Percentiles rank a stretch among this genome's conserved stretches.
phyloP scores from a whole-genome alignment of 2,888 invertebrate species.

The Apamea crenata region DNA sequence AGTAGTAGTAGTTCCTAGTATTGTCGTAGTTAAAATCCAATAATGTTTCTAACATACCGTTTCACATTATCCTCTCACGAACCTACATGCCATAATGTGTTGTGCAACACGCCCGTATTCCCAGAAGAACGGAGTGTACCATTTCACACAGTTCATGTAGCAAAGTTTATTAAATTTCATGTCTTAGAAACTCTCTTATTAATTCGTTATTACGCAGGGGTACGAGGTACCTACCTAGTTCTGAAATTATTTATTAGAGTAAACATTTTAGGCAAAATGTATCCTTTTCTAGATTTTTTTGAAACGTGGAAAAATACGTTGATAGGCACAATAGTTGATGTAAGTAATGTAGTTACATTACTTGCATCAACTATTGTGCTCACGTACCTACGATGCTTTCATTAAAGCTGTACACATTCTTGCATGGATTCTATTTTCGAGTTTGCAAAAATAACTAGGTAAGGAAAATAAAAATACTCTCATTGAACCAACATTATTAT shows the following conservation, averaged over 20 bases:
- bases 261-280: too few species aligned
- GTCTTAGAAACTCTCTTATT: constrained; percentile 22
- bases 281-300: too few species aligned
- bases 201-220: not conserved
- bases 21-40: too few species aligned
- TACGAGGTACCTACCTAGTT: not conserved
- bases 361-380: too few species aligned
- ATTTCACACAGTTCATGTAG: constrained; percentile 14
- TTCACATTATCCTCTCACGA: constrained; percentile 31
- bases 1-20: too few species aligned
- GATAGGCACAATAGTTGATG: too few species aligned
- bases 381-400: not conserved
- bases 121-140: not conserved
- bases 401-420: not conserved
- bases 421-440: too few species aligned
- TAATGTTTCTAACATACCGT: constrained; percentile 22
- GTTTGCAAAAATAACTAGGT: not conserved
- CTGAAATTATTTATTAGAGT: not conserved
- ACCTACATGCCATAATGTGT: constrained; percentile 1
- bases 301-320: too few species aligned
- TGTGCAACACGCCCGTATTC: constrained; percentile 26
- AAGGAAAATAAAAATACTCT: not conserved
- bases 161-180: constrained; percentile 17
- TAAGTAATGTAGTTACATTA: too few species aligned
- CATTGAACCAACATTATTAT: not conserved